A percentile compares a stretch with the other conserved stretches of the same genome.
Conservation (phyloP, 2,888 invertebrate genomes). For the Thymelicus lineola region DNA sequence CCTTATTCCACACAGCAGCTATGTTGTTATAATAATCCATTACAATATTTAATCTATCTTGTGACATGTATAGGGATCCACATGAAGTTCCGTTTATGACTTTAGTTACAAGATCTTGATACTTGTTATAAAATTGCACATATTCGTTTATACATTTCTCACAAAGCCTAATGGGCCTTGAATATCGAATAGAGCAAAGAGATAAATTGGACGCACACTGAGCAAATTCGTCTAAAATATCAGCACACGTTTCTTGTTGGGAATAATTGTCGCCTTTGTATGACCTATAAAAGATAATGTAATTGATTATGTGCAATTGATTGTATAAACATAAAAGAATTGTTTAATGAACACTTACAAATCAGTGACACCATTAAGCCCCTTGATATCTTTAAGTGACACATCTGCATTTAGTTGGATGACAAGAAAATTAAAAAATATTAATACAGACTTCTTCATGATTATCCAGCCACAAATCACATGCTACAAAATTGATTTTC, state of each 20-base stretch:
- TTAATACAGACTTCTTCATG: background rate
- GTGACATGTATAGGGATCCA: constrained; percentile 83
- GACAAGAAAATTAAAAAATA: constrained; percentile 10
- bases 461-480: background rate
- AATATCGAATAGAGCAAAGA: constrained; percentile 84
- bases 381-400: constrained; percentile 21
- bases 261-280: constrained; percentile 32
- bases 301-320: too few relatives aligned
- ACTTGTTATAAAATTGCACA: constrained; percentile 77
- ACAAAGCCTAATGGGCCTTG: constrained; percentile 87
- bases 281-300: constrained; percentile 49
- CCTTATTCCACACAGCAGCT: constrained; percentile 85
- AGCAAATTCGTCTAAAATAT: constrained; percentile 77
- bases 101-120: constrained; percentile 75
- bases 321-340: too few relatives aligned
- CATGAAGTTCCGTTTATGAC: constrained; percentile 84
- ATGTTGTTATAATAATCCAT: constrained; percentile 84
- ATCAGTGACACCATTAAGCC: constrained; percentile 18
- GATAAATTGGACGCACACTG: constrained; percentile 84
- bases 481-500: too few relatives aligned
- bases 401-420: constrained; percentile 39
- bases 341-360: constrained; percentile 34
- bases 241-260: constrained; percentile 52
- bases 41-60: constrained; percentile 87
- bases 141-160: constrained; percentile 84